Conservation (phyloP, 2,888 invertebrate species). For the Meteorus colon region DNA sequence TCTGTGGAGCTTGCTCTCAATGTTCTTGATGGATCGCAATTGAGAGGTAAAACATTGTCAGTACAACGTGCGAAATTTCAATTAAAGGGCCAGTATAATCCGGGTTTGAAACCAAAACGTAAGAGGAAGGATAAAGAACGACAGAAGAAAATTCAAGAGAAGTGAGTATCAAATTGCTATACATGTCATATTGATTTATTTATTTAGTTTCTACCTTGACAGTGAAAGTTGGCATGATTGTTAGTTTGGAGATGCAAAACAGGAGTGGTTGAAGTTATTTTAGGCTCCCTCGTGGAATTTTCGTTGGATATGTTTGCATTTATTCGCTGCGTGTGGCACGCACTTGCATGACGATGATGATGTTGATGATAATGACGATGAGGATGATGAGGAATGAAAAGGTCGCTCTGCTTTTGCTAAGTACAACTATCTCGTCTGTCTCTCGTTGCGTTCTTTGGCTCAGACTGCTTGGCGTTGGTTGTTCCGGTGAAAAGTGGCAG, state of each 20-base stretch:
- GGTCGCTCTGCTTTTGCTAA: neutral
- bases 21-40: conserved; percentile 89
- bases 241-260: conserved; percentile 14
- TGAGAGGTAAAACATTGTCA: conserved; percentile 86
- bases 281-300: conserved; percentile 23
- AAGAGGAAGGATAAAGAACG: conserved; percentile 91
- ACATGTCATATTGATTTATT: conserved; percentile 8
- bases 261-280: conserved; percentile 5
- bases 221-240: conserved; percentile 4
- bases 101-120: conserved; percentile 91
- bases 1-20: conserved; percentile 95
- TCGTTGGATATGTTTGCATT: neutral
- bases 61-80: conserved; percentile 96
- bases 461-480: conserved; percentile 66
- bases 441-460: conserved; percentile 35
- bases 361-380: conserved; percentile 6
- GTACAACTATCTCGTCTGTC: conserved; percentile 2
- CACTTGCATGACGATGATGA: conserved; percentile 27
- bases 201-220: neutral
- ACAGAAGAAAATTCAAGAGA: conserved; percentile 92
- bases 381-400: conserved; percentile 16
- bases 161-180: conserved; percentile 74
- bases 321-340: conserved; percentile 28
- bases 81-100: conserved; percentile 95
- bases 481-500: conserved; percentile 57